Evolutionary conservation across 1,140 invertebrate genomes (phyloP).

Genomic region (Neodiprion virginianus): DNA sequence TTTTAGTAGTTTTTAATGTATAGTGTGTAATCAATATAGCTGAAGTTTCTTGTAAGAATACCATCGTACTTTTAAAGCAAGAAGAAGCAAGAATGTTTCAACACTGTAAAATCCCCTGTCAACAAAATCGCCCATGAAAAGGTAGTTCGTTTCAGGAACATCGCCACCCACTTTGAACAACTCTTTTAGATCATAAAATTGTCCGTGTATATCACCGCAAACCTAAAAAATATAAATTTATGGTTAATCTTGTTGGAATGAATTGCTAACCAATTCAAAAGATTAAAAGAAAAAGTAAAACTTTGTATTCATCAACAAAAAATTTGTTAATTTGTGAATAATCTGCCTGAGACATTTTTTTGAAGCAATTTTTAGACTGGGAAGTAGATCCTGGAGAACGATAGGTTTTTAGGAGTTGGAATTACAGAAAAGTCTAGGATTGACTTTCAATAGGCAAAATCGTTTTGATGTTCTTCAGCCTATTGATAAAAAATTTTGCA

Average conservation of each 20-base stretch:
- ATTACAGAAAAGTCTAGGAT: too few relatives aligned
- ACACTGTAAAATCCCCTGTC: slow-evolving; percentile 99
- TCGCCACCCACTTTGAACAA: slow-evolving; percentile 98
- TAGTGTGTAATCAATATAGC: too few relatives aligned
- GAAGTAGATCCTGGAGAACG: too few relatives aligned
- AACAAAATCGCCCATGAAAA: slow-evolving; percentile 99
- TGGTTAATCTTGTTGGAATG: slow-evolving; percentile 17
- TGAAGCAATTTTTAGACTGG: not conserved
- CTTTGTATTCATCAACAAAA: not conserved
- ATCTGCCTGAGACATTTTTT: not conserved
- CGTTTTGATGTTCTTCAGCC: too few relatives aligned
- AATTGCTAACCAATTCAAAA: slow-evolving; percentile 11
- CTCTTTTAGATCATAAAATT: slow-evolving; percentile 99
- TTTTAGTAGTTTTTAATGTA: too few relatives aligned
- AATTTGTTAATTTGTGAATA: not conserved
- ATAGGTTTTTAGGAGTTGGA: too few relatives aligned
- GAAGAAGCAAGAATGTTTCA: slow-evolving; percentile 96
- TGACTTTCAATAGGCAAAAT: too few relatives aligned
- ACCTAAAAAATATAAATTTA: slow-evolving; percentile 69
- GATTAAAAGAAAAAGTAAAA: slow-evolving; percentile 19
- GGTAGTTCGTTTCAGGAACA: slow-evolving; percentile 98
- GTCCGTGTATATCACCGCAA: slow-evolving; percentile 99
- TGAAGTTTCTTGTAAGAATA: too few relatives aligned
- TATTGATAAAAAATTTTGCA: too few relatives aligned
- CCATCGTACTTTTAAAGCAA: slow-evolving; percentile 90